A percentile compares a stretch with the other conserved stretches of the same genome.
Evolutionary conservation across 2,888 invertebrate genomes (phyloP).

Genomic region (Polylopha cassiicola): DNA sequence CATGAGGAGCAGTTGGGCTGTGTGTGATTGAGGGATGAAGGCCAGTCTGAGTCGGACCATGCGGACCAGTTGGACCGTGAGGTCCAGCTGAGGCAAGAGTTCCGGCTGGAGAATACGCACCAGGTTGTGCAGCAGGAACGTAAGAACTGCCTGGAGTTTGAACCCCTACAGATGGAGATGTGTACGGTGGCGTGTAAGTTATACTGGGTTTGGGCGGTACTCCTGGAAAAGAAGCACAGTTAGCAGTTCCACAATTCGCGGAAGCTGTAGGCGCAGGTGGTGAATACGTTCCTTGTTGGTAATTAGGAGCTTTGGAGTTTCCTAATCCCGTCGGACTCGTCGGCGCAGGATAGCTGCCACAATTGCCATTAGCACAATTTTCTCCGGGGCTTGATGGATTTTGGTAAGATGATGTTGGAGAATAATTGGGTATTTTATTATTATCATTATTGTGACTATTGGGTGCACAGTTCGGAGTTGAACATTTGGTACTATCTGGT

Average conservation of each 20-base stretch:
- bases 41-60: too few relatives aligned
- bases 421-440: slow-evolving; percentile 32
- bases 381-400: background rate
- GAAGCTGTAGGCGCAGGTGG: slow-evolving; percentile 5
- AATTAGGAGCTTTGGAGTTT: background rate
- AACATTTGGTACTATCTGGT: slow-evolving; percentile 16
- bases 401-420: slow-evolving; percentile 14
- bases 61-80: too few relatives aligned
- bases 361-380: slow-evolving; percentile 16
- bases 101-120: slow-evolving; percentile 11
- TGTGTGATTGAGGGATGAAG: too few relatives aligned
- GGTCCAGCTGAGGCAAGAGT: too few relatives aligned
- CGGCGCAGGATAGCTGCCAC: background rate
- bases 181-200: slow-evolving; percentile 14
- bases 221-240: slow-evolving; percentile 3
- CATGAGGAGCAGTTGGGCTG: too few relatives aligned
- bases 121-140: slow-evolving; percentile 11
- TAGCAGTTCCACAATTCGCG: slow-evolving; percentile 7
- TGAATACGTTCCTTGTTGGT: too few relatives aligned
- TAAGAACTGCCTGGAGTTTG: slow-evolving; percentile 7
- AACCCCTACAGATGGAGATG: slow-evolving; percentile 9
- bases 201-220: slow-evolving; percentile 10
- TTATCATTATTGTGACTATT: slow-evolving; percentile 10
- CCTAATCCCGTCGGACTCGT: background rate
- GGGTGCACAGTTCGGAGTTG: slow-evolving; percentile 26